phyloP scores from a whole-genome alignment of 2,797 vertebrate species.

The Anniella stebbinsi region DNA sequence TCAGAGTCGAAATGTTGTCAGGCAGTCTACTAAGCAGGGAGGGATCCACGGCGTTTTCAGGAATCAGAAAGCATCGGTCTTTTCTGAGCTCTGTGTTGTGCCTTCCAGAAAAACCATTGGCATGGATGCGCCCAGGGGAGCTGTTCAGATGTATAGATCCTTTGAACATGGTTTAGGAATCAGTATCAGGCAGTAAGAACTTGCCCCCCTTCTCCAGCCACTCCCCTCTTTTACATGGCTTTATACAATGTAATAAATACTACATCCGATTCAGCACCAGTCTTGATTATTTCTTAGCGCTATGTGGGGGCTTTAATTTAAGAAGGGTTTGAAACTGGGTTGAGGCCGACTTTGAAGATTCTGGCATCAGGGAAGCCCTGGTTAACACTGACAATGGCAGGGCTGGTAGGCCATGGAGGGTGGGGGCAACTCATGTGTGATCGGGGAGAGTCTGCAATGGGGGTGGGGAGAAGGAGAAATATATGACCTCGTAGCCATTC shows the following conservation, averaged over 20 bases:
- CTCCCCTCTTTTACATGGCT: not conserved
- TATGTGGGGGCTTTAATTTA: not conserved
- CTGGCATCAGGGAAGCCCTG: not conserved
- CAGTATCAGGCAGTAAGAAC: not conserved
- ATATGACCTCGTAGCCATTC: not conserved
- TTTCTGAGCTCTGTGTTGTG: not conserved
- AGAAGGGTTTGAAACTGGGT: not conserved
- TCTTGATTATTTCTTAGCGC: not conserved
- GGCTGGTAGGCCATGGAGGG: not conserved
- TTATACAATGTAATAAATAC: not conserved
- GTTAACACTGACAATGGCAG: not conserved
- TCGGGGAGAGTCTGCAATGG: not conserved
- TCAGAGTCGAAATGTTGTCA: conserved; percentile 8
- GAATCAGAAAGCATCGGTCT: not conserved
- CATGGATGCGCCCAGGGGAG: not conserved
- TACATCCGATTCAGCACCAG: not conserved
- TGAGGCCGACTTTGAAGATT: not conserved
- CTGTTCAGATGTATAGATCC: not conserved
- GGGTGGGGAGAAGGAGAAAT: not conserved
- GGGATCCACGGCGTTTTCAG: not conserved
- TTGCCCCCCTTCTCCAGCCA: not conserved
- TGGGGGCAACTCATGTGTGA: not conserved
- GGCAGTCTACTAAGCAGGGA: not conserved
- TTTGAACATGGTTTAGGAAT: not conserved
- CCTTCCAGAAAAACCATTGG: not conserved